phyloP scores from a whole-genome alignment of 2,797 vertebrate species.

The Crossoptilon crossoptilon region DNA sequence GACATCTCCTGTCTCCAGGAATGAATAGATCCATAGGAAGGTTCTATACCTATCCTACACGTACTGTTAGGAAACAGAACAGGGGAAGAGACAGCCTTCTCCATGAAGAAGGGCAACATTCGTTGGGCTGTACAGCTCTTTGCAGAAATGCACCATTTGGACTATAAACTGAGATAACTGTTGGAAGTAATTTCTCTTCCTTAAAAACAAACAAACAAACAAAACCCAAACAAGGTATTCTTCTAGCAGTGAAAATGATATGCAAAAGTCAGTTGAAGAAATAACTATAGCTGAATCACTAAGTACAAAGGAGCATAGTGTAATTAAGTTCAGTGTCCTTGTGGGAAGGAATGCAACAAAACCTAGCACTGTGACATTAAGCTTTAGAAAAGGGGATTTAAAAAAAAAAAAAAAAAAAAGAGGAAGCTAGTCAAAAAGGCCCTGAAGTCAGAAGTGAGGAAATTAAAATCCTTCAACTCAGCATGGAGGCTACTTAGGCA shows the following conservation, averaged over 20 bases:
- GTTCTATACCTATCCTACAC: neutral
- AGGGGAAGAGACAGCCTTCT: neutral
- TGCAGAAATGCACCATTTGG: neutral
- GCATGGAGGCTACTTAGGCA: slow-evolving; percentile 76
- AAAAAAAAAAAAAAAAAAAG: slow-evolving; percentile 27
- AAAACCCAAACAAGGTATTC: neutral
- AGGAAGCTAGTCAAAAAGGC: slow-evolving; percentile 68
- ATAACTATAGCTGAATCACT: slow-evolving; percentile 16
- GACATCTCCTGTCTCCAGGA: neutral
- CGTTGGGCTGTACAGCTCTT: neutral
- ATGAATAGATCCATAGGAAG: accelerated
- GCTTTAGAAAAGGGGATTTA: slow-evolving; percentile 61
- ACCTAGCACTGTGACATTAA: slow-evolving; percentile 66
- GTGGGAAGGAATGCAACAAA: slow-evolving; percentile 68
- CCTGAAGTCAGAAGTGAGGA: slow-evolving; percentile 75
- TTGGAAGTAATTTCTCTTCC: neutral
- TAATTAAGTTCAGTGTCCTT: slow-evolving; percentile 73
- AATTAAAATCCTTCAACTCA: slow-evolving; percentile 77
- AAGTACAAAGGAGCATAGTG: slow-evolving; percentile 57
- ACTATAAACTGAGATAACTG: neutral
- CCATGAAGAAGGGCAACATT: neutral
- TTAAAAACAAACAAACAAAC: neutral
- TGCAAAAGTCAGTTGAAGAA: neutral
- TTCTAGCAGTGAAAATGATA: neutral
- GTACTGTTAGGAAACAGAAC: neutral